Evolutionary conservation across 2,888 invertebrate genomes (phyloP).

Genomic region (Octodonta nipae): DNA sequence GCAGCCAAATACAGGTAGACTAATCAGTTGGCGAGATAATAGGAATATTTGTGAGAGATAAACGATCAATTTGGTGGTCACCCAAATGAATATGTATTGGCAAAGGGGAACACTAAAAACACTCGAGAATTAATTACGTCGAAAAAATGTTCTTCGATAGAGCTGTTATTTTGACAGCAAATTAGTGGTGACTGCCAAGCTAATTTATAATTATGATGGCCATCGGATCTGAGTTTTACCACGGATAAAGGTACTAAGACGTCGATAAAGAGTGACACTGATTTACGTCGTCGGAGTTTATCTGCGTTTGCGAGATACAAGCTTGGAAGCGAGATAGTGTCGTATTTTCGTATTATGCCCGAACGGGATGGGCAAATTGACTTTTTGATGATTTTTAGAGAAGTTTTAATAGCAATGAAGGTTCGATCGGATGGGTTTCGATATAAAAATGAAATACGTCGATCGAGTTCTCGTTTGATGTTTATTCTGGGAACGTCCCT

Average conservation of each 20-base stretch:
- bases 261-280: slow-evolving; percentile 28
- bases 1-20: background rate
- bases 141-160: slow-evolving; percentile 23
- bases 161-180: slow-evolving; percentile 33
- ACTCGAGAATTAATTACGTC: slow-evolving; percentile 2
- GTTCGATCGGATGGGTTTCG: too few species aligned
- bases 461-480: too few species aligned
- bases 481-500: too few species aligned
- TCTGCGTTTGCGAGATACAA: slow-evolving; percentile 10
- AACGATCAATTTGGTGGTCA: too few species aligned
- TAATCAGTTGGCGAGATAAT: background rate
- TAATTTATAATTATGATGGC: slow-evolving; percentile 35
- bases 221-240: slow-evolving; percentile 31
- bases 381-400: too few species aligned
- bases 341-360: too few species aligned
- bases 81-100: background rate
- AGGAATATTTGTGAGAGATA: background rate
- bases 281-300: slow-evolving; percentile 29
- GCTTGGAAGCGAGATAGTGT: too few species aligned
- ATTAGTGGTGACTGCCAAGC: slow-evolving; percentile 31
- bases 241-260: too few species aligned
- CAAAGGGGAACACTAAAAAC: background rate
- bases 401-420: too few species aligned
- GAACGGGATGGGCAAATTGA: too few species aligned
- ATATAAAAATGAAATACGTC: too few species aligned